phyloP scores from a whole-genome alignment of 2,797 vertebrate genomes.

The Labeo calbasu region DNA sequence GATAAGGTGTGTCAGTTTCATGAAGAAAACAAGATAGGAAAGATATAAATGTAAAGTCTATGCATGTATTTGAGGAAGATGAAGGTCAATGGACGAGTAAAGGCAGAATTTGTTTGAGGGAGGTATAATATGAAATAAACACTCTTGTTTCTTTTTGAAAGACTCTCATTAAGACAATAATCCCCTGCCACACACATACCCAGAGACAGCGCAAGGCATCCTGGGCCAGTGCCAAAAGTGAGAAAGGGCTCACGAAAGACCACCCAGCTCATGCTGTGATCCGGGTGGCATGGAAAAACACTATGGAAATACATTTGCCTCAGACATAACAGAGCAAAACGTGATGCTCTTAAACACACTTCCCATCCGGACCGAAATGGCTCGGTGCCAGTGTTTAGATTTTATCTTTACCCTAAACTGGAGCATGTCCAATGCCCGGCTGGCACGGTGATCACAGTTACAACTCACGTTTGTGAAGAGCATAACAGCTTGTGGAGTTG shows the following conservation, averaged over 20 bases:
- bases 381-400: constrained; percentile 16
- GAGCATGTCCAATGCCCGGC: neutral
- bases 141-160: constrained; percentile 36
- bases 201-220: constrained; percentile 15
- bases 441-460: neutral
- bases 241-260: constrained; percentile 35
- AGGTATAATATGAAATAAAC: constrained; percentile 34
- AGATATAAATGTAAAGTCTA: neutral
- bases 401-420: constrained; percentile 29
- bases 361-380: constrained; percentile 20
- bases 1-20: neutral
- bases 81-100: neutral
- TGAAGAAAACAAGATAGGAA: neutral
- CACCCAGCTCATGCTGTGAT: constrained; percentile 51
- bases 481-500: neutral
- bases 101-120: constrained; percentile 5
- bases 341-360: constrained; percentile 34
- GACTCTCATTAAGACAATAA: constrained; percentile 39
- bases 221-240: constrained; percentile 33
- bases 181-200: constrained; percentile 46
- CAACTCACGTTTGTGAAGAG: constrained; percentile 10
- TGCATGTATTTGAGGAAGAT: neutral
- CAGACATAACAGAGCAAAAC: constrained; percentile 48
- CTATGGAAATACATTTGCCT: constrained; percentile 26
- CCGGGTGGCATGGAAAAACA: constrained; percentile 46